Evolutionary conservation across 2,888 invertebrate genomes (phyloP), one percentile per base, ranked within the genome.

Genomic region (Spilosoma lubricipeda): DNA sequence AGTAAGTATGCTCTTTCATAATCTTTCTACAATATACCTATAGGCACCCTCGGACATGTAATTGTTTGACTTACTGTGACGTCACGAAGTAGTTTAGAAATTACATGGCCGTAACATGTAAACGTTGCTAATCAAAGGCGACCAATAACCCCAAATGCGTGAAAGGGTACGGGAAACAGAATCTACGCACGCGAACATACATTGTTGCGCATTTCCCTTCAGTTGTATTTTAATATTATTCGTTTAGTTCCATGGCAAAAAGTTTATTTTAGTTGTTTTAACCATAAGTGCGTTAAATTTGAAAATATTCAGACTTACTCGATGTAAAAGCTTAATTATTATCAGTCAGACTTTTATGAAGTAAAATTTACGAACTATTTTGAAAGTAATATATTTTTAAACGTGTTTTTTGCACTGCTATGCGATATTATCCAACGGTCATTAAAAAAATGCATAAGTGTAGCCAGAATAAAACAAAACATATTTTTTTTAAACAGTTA

Each of bases 61-160:
- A 27, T 42, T 42, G 4, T 42, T 15, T 66, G 8, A 42, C 7
- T 42, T 42, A 67, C 27, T 67, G 42, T 27, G 42, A 67, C 45
- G 67, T 67, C 45, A 67, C 18, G 30, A 67, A 11, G 20, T 45
- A 39, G 11, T 18, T 65, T 52, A 30, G 8, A 39, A 39, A 71
- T 66, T 27, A 71, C 56, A 36, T 66, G 66, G n/a, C 30, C 4
- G 20, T 71, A 66, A 66, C 67, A n/a, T 72, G 70, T 66, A 73
- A 70, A 73, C 15, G 66, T 30, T 65, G 18, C 65, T 66, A 70
- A 66, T 72, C 67, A 45, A 30, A 36, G 52, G 42, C 70, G 70
- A 52, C 73, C 15, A 66, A 70, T 65, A 56, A n/a, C 64, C 36
- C 63, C 56, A 27, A 73, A 73, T 69, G 70, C 66, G 73, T 33